A percentile compares a stretch with the other conserved stretches of the same genome.
phyloP scores from a whole-genome alignment of 92 coral and sea anemone genomes.

The Ricordea florida region DNA sequence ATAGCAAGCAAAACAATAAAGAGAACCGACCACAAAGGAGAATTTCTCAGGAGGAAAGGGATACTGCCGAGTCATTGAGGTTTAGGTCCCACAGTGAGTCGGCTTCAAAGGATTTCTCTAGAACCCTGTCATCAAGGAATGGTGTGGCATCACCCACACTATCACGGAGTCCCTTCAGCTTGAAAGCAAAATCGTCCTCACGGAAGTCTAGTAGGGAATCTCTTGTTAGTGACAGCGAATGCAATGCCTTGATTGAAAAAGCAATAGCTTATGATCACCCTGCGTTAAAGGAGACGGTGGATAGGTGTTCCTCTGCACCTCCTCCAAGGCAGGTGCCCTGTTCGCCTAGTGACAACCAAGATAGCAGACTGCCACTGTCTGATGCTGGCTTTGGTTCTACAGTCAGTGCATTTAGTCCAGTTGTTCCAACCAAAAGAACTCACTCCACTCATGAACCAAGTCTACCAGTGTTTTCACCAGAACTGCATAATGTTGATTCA shows the following conservation, averaged over 20 bases:
- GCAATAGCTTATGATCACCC: slow-evolving; percentile 2
- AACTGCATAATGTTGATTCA: background rate
- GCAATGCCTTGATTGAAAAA: slow-evolving; percentile 8
- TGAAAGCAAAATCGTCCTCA: slow-evolving; percentile 59
- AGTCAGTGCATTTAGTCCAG: slow-evolving; percentile 34
- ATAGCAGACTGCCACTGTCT: slow-evolving; percentile 20
- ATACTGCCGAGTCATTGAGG: slow-evolving; percentile 22
- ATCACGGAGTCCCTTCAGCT: slow-evolving; percentile 53
- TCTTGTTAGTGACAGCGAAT: slow-evolving; percentile 50
- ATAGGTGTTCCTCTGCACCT: slow-evolving; percentile 32
- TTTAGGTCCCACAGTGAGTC: slow-evolving; percentile 48
- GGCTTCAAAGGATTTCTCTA: slow-evolving; percentile 7
- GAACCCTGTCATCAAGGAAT: background rate
- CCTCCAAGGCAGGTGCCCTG: background rate
- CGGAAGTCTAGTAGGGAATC: slow-evolving; percentile 28
- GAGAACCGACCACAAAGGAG: slow-evolving; percentile 63
- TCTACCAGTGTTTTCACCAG: slow-evolving; percentile 1
- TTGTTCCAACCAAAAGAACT: background rate
- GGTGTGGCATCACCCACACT: slow-evolving; percentile 41
- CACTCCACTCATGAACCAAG: background rate
- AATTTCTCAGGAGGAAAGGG: slow-evolving; percentile 71
- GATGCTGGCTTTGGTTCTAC: slow-evolving; percentile 22
- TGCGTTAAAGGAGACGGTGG: background rate
- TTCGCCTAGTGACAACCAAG: background rate
- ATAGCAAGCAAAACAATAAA: slow-evolving; percentile 54